Conservation (phyloP, 2,888 invertebrate genomes). For the Limnephilus rhombicus region DNA sequence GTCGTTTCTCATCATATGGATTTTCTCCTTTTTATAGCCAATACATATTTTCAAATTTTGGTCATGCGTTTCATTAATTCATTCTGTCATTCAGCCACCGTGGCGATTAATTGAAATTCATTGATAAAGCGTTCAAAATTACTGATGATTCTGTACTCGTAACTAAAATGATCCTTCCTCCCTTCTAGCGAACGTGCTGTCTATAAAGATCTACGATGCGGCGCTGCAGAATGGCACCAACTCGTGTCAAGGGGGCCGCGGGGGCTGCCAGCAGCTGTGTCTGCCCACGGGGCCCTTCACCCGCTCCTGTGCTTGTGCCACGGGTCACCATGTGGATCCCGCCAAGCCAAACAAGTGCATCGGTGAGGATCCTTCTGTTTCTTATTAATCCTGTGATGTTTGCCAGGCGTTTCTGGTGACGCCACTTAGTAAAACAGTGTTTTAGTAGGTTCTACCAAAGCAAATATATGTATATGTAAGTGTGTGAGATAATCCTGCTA, state of each 20-base stretch:
- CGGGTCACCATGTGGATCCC: constrained; percentile 80
- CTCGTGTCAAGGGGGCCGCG: constrained; percentile 76
- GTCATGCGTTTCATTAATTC: too few species aligned
- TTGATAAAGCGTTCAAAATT: too few species aligned
- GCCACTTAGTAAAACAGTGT: neutral
- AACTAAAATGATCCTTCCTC: constrained; percentile 33
- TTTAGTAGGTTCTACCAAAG: neutral
- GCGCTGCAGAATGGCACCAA: constrained; percentile 80
- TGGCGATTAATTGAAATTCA: too few species aligned
- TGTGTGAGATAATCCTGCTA: too few species aligned
- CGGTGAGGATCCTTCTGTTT: constrained; percentile 69
- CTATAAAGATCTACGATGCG: constrained; percentile 85
- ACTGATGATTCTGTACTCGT: neutral
- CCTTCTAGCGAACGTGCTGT: constrained; percentile 79
- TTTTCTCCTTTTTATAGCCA: too few species aligned
- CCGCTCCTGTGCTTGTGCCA: constrained; percentile 86
- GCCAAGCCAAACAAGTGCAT: constrained; percentile 77
- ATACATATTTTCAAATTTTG: too few species aligned
- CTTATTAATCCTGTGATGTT: neutral
- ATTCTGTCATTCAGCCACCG: too few species aligned
- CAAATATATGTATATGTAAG: too few species aligned
- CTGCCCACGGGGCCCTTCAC: constrained; percentile 79
- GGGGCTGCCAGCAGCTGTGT: constrained; percentile 86
- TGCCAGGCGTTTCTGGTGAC: neutral
- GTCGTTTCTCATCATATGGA: too few species aligned